Base-by-base conservation (phyloP, 2,113 vertebrate genomes). In the Ophthalmolycus amberensis region DNA sequence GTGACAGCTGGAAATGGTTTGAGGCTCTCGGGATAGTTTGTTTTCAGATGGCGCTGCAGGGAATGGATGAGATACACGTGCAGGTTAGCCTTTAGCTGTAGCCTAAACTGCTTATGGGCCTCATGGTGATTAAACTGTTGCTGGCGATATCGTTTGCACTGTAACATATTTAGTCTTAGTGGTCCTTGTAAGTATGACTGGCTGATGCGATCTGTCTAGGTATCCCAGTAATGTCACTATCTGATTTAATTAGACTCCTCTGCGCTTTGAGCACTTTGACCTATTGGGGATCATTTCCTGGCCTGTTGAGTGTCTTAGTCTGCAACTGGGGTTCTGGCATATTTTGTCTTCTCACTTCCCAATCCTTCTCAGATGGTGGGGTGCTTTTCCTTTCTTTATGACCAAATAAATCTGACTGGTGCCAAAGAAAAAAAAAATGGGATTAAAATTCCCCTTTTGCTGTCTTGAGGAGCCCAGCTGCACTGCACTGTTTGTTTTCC, bases 371-470 rank as follows among this genome's bases (percentile, higher is more conserved):
- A 91, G 86, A 91, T 88, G 88, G 82, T 59, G 79, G 87, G 85
- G 84, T 89, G 88, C 87, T 92, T 92, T 92, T 93, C 88, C 85
- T 92, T 90, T 91, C 88, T 95, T 95, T 94, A 94, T 90, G 94
- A 95, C 89, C 91, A 90, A 94, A 95, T 95, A 94, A 95, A 95
- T 95, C 93, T 92, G 80, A 88, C 85, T 58, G 76, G 89, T 93
- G 94, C 94, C 94, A 95, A 95, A 94, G 46, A 32, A 32, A 8
- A 71, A 86, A 85, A 93, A 94, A 93, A 89, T 64, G 77, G 94
- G 92, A 95, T 96, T 95, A 95, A 95, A 95, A 95, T 96, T 95
- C 94, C 94, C 92, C 91, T 90, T 93, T 94, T 65, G 82, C 94
- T 91, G 89, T 95, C 90, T 94, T 93, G 92, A 88, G 92, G 91